Base-by-base conservation (phyloP, 2,888 invertebrate genomes). In the Protodeltote pygarga region DNA sequence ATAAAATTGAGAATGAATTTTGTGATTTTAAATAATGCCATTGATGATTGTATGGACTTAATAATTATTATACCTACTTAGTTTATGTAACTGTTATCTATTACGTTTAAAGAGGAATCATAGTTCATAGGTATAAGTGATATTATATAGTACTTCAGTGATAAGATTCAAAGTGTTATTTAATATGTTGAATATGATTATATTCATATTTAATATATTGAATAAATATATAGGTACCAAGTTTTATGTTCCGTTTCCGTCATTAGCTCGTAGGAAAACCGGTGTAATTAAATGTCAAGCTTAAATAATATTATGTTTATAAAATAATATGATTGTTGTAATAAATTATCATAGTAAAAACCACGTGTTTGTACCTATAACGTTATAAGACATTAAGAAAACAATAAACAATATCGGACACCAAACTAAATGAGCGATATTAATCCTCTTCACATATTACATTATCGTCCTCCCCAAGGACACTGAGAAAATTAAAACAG, bases 401-500 rank as follows among this genome's bases (percentile, higher is more conserved):
- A 57, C 41, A 62, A 62, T 44, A 32, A 45, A 34, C 29, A 38
- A 23, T 31, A 35, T 38, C 17, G 13, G 41, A 67, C 59, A 58
- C 39, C 29, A 45, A 35, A 49, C 40, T 34, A 53, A 68, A 46
- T 41, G 45, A 35, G n/a, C 41, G 34, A 42, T 50, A 65, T 65
- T 60, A 57, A 68, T 53, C 32, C 35, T 23, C 28, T 47, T 34
- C 55, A 52, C 42, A 54, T 54, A 58, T 52, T 44, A 60, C 47
- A 41, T 73, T 79, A 80, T 77, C 78, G 60, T 62, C 41, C 63
- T 81, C 87, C 88, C 86, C 31, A 55, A 75, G 77, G 70, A 77
- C 77, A 60, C 54, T 60, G 74, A 71, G 85, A 83, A 87, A 89
- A 91, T 90, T 90, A 90, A 91, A 91, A 91, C 88, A 84, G 89